phyloP scores from a whole-genome alignment of 2,113 vertebrate species.

The Psammodynastes pulverulentus region DNA sequence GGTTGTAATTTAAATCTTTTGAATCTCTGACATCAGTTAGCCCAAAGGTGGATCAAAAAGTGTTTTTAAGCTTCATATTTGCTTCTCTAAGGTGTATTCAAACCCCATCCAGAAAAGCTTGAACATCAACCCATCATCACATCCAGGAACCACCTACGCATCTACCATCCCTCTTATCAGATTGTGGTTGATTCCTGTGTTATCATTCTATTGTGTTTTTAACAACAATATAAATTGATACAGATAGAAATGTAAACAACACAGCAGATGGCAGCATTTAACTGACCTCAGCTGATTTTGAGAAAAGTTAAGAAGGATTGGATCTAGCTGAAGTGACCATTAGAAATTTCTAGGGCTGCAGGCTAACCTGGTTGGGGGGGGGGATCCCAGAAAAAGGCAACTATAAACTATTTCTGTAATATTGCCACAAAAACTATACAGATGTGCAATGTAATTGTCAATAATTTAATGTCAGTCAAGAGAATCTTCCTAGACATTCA shows the following conservation, averaged over 20 bases:
- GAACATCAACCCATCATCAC: neutral
- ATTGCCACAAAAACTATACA: neutral
- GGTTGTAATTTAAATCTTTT: neutral
- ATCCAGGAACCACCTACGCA: neutral
- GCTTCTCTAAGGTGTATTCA: neutral
- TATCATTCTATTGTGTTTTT: neutral
- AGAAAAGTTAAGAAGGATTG: neutral
- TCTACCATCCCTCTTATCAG: neutral
- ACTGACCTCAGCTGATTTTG: neutral
- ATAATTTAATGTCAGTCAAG: neutral
- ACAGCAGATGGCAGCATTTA: neutral
- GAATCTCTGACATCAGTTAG: neutral
- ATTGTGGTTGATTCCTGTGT: neutral
- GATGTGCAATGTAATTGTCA: neutral
- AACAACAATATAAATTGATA: neutral
- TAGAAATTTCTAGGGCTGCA: neutral
- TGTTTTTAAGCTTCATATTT: neutral
- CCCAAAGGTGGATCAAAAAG: neutral
- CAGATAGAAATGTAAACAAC: neutral
- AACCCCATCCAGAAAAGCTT: neutral
- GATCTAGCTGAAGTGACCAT: neutral
- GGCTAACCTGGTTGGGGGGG: neutral
- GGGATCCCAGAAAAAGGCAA: neutral
- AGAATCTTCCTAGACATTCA: neutral
- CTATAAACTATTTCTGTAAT: neutral